Evolutionary conservation across 2,888 invertebrate genomes (phyloP).

Genomic region (Mimachlamys varia): DNA sequence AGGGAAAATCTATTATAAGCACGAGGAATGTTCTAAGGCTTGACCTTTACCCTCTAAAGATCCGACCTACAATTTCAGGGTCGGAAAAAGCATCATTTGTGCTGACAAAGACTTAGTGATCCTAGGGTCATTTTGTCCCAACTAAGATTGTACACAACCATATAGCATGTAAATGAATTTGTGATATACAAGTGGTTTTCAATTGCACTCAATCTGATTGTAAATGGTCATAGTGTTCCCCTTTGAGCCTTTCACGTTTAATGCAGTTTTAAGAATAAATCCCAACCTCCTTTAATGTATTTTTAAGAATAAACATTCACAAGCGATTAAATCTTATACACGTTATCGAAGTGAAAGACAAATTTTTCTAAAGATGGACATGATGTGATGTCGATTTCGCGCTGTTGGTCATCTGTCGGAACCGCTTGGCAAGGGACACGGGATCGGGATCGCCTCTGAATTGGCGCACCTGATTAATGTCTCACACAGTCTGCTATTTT

Average conservation of each 20-base stretch:
- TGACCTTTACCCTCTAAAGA: background rate
- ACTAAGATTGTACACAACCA: background rate
- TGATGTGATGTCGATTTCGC: constrained; percentile 8
- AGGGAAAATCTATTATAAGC: constrained; percentile 4
- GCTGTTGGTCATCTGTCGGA: background rate
- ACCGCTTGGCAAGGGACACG: background rate
- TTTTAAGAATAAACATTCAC: background rate
- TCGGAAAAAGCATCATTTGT: constrained; percentile 7
- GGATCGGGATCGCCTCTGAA: background rate
- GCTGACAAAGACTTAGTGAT: background rate
- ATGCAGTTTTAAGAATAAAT: background rate
- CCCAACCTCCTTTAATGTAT: constrained; percentile 1
- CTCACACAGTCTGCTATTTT: constrained; percentile 36
- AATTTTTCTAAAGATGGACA: background rate
- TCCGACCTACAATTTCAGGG: background rate
- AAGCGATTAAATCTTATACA: background rate
- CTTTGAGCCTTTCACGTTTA: background rate
- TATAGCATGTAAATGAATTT: background rate
- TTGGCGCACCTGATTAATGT: background rate
- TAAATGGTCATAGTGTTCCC: constrained; percentile 11
- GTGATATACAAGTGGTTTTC: constrained; percentile 31
- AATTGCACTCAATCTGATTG: background rate
- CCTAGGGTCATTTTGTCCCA: background rate
- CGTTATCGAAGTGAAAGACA: background rate
- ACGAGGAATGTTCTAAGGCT: background rate